These are phyloP conservation scores for Campoletis raptor DNA, from an alignment of 2,888 invertebrate species.

Conservation along the genomic window DNA sequence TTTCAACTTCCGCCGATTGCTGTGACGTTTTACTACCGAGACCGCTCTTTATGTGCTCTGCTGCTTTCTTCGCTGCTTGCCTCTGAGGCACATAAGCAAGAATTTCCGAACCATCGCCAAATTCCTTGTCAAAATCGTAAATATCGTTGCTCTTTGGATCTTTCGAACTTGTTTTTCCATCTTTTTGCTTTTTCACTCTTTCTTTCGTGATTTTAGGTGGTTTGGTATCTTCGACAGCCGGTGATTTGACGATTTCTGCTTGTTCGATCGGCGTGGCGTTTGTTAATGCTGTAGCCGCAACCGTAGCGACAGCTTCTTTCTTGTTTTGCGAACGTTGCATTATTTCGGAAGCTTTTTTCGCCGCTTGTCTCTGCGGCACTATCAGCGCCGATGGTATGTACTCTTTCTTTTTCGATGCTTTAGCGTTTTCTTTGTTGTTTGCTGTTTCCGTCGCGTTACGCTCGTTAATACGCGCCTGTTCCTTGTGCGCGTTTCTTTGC, in stretches of 20 bases:
- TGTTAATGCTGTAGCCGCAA: conserved; percentile 1
- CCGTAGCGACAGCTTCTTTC: conserved; percentile 83
- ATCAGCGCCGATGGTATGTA: conserved; percentile 92
- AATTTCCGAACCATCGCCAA: conserved; percentile 87
- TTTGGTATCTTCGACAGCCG: conserved; percentile 70
- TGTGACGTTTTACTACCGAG: conserved; percentile 87
- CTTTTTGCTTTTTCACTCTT: conserved; percentile 78
- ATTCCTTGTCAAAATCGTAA: conserved; percentile 88
- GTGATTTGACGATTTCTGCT: conserved; percentile 82
- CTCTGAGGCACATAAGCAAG: conserved; percentile 95
- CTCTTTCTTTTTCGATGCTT: conserved; percentile 84
- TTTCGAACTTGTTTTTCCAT: conserved; percentile 80
- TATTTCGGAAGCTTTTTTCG: conserved; percentile 96
- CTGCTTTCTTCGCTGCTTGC: conserved; percentile 96
- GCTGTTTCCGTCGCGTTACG: conserved; percentile 66
- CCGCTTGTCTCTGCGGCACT: conserved; percentile 95
- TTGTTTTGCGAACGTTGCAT: conserved; percentile 89
- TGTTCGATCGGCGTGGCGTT: conserved; percentile 69
- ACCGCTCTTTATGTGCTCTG: conserved; percentile 95
- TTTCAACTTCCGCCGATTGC: conserved; percentile 76
- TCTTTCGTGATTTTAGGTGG: conserved; percentile 77
- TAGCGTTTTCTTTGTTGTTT: conserved; percentile 86
- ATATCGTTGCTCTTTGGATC: conserved; percentile 85
- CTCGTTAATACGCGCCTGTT: conserved; percentile 84
- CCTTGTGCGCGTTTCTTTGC: conserved; percentile 89